Evolutionary conservation across 2,113 vertebrate genomes (phyloP), one percentile per base, ranked within the genome.

Genomic region (Orthonyx spaldingii): DNA sequence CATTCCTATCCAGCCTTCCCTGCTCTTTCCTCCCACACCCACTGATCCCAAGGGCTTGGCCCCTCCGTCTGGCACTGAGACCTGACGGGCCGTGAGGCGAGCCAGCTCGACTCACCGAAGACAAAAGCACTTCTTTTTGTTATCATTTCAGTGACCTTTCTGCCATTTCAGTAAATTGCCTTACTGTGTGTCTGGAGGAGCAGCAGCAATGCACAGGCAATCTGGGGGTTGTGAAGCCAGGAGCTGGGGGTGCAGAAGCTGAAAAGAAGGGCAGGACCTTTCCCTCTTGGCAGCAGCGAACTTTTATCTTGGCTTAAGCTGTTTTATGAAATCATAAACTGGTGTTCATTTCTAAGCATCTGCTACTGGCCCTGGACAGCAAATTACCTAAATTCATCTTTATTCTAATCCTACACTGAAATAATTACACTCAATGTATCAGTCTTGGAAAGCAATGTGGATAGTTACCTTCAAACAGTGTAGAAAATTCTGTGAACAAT

Each of bases 351-450:
- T 83, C 70, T 83, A 70, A 92, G 75, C 39, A 80, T 80, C 53
- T 93, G 78, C 32, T 85, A 47, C 82, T 68, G 60, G 57, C 30
- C 11, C n/a, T 83, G 71, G 74, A 76, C 30, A 86, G 57, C 7
- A 88, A 94, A 95, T 95, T 61, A 88, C 71, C 42, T 86, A 57
- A 87, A 80, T 94, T 86, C 96, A 92, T 96, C 75, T 94, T 92
- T 88, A 80, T 92, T 86, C 55, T 90, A 70, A 47, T 86, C 46
- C 50, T 76, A 17, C 70, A 65, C 41, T 65, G 75, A 49, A 59
- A 80, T 90, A 83, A 81, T 79, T 83, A 33, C 21, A 69, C 42
- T 83, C 37, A 64, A 0, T 76, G 57, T 92, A 85, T 68, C 70
- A 65, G 71, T 49, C 59, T 80, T 72, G 44, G 57, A 90, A 93